These are phyloP conservation scores for Rhinogobio ventralis DNA, from an alignment of 2,797 vertebrate species.

Conservation along the genomic window DNA sequence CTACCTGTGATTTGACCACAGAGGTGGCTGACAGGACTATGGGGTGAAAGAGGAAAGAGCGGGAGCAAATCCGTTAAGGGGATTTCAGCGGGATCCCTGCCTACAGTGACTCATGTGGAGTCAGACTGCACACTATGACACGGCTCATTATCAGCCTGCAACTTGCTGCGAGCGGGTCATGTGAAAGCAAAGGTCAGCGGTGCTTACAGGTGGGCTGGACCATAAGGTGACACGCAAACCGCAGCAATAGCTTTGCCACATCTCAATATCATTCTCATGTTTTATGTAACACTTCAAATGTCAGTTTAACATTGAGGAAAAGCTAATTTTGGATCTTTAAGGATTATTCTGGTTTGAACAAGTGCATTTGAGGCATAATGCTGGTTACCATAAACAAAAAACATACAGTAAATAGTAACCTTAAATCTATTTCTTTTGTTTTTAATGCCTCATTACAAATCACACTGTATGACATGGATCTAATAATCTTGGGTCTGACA, in stretches of 20 bases:
- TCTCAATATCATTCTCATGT: background rate
- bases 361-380: too few species aligned
- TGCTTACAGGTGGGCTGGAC: slow-evolving; percentile 11
- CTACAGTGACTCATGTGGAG: slow-evolving; percentile 67
- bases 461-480: background rate
- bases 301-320: background rate
- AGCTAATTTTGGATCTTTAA: background rate
- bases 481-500: background rate
- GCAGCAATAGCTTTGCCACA: background rate
- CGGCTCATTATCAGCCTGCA: slow-evolving; percentile 73
- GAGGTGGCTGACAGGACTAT: slow-evolving; percentile 11
- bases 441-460: too few species aligned
- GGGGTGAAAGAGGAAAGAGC: slow-evolving; percentile 46
- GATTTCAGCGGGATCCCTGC: slow-evolving; percentile 70
- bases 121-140: slow-evolving; percentile 71
- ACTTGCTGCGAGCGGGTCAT: slow-evolving; percentile 59
- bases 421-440: too few species aligned
- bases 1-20: slow-evolving; percentile 45
- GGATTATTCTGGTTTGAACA: background rate
- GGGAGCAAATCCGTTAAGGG: slow-evolving; percentile 80
- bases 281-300: background rate
- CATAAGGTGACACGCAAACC: background rate
- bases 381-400: too few species aligned
- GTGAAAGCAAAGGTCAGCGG: slow-evolving; percentile 29
- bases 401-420: too few species aligned